These are phyloP conservation scores for Pristionchus maxplancki DNA, from an alignment of 2,888 invertebrate genomes.

Conservation along the genomic window DNA sequence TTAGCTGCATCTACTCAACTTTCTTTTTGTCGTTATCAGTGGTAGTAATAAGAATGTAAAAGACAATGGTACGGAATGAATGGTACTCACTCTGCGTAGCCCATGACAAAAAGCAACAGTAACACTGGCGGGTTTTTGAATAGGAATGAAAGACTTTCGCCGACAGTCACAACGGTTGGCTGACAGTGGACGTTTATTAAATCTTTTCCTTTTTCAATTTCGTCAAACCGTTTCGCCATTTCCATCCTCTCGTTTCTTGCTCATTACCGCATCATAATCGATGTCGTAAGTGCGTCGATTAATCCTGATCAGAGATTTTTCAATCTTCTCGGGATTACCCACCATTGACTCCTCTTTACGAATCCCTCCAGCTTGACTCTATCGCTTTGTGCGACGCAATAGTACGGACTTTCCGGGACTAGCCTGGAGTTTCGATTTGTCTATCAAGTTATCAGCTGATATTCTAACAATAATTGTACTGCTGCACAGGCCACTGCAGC, in stretches of 20 bases:
- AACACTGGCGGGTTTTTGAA: slow-evolving; percentile 19
- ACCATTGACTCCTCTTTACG: neutral
- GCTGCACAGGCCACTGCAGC: neutral
- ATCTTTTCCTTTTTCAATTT: neutral
- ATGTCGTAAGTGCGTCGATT: slow-evolving; percentile 9
- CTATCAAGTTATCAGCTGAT: neutral
- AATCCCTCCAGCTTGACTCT: neutral
- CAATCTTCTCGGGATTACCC: neutral
- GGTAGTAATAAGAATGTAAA: neutral
- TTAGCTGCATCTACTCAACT: neutral
- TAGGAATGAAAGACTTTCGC: neutral
- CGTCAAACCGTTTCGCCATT: neutral
- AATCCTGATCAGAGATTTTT: neutral
- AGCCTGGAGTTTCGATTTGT: neutral
- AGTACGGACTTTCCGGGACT: slow-evolving; percentile 32
- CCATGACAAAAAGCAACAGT: neutral
- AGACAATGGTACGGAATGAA: neutral
- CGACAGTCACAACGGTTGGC: neutral
- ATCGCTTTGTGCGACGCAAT: neutral
- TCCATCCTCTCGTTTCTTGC: neutral
- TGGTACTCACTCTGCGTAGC: neutral
- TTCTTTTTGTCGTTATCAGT: neutral
- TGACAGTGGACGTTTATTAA: neutral
- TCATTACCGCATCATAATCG: neutral
- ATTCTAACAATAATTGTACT: neutral